These are phyloP conservation scores for Platalea minor DNA, from an alignment of 2,797 vertebrate genomes.

Conservation along the genomic window DNA sequence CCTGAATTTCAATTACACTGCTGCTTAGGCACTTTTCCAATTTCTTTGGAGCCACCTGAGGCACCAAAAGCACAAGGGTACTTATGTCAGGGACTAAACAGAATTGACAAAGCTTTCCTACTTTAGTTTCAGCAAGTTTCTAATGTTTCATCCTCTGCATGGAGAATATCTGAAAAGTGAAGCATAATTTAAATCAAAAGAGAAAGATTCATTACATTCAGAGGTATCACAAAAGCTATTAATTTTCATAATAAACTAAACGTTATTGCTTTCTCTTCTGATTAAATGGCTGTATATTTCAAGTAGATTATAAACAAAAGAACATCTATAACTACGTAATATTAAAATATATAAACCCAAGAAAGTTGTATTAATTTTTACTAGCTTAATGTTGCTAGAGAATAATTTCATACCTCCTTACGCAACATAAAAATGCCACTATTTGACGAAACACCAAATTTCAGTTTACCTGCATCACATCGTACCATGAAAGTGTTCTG, in stretches of 20 bases:
- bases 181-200: background rate
- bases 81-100: background rate
- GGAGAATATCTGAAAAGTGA: background rate
- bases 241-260: background rate
- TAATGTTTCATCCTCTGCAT: background rate
- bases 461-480: background rate
- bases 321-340: background rate
- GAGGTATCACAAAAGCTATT: background rate
- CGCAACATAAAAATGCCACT: background rate
- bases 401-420: background rate
- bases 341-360: background rate
- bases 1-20: slow-evolving; percentile 12
- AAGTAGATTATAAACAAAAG: background rate
- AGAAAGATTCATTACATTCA: background rate
- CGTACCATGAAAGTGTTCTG: background rate
- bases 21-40: background rate
- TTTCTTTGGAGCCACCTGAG: slow-evolving; percentile 13
- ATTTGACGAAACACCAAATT: background rate
- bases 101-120: background rate
- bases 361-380: background rate
- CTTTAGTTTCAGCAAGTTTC: background rate
- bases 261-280: background rate
- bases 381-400: background rate
- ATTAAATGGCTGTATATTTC: background rate
- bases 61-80: background rate